A percentile compares a stretch with the other conserved stretches of the same genome.
Evolutionary conservation across 2,797 vertebrate genomes (phyloP).

Genomic region (Sebastes kiyomatsui): DNA sequence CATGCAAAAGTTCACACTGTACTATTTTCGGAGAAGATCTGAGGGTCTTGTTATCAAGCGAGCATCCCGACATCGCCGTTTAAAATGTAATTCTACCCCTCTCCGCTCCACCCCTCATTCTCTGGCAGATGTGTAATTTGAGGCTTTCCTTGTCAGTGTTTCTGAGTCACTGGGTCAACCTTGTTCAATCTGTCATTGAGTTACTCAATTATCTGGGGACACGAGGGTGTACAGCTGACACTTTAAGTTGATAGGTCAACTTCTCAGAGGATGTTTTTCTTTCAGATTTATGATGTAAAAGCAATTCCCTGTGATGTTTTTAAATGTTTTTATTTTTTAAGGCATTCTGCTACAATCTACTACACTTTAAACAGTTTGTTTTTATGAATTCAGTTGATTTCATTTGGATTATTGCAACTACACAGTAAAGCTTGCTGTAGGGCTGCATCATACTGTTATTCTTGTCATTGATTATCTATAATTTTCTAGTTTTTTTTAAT

Average conservation of each 20-base stretch:
- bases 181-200: slow-evolving; percentile 65
- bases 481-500: background rate
- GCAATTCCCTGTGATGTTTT: background rate
- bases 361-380: background rate
- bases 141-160: slow-evolving; percentile 31
- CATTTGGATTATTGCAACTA: background rate
- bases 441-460: background rate
- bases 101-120: slow-evolving; percentile 73
- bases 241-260: slow-evolving; percentile 13
- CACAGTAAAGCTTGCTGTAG: background rate
- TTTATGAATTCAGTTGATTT: background rate
- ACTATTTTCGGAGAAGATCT: slow-evolving; percentile 17
- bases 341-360: background rate
- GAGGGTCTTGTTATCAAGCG: slow-evolving; percentile 39
- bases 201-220: slow-evolving; percentile 42
- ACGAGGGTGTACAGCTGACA: slow-evolving; percentile 6
- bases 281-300: background rate
- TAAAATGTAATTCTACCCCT: slow-evolving; percentile 63
- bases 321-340: background rate
- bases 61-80: slow-evolving; percentile 30
- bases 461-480: background rate
- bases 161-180: slow-evolving; percentile 66
- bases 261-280: background rate
- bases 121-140: slow-evolving; percentile 72
- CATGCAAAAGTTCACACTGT: background rate